phyloP scores from a whole-genome alignment of 2,888 invertebrate genomes.

The Agriopis leucophaearia region DNA sequence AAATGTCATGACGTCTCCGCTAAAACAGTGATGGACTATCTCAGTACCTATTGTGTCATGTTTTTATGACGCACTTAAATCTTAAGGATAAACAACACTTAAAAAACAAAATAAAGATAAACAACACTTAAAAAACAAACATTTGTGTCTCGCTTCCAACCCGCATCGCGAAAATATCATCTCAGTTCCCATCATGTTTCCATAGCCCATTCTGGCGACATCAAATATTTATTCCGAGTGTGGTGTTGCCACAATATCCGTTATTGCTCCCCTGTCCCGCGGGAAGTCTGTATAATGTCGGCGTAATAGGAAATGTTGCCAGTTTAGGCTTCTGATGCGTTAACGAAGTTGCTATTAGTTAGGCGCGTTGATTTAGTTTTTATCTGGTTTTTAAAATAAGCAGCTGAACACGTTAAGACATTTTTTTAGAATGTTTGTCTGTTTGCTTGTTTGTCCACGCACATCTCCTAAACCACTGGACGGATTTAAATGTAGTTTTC shows the following conservation, averaged over 20 bases:
- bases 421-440: too few relatives aligned
- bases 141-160: slow-evolving; percentile 1
- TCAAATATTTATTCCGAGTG: slow-evolving; percentile 29
- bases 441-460: too few relatives aligned
- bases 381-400: too few relatives aligned
- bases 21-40: too few relatives aligned
- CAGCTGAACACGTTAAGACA: too few relatives aligned
- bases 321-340: slow-evolving; percentile 19
- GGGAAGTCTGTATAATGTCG: slow-evolving; percentile 27
- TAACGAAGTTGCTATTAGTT: slow-evolving; percentile 20
- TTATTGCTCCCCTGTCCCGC: slow-evolving; percentile 30
- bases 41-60: too few relatives aligned
- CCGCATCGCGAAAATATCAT: slow-evolving; percentile 21
- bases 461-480: too few relatives aligned
- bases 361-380: slow-evolving; percentile 15
- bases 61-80: not conserved
- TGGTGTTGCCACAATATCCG: slow-evolving; percentile 31
- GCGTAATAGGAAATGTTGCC: slow-evolving; percentile 32
- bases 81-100: not conserved
- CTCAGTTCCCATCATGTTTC: slow-evolving; percentile 10
- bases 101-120: slow-evolving; percentile 2
- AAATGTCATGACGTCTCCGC: too few relatives aligned
- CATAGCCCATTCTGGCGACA: slow-evolving; percentile 16
- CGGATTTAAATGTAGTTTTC: too few relatives aligned
- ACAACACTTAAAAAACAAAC: slow-evolving; percentile 1